A percentile compares a stretch with the other conserved stretches of the same genome.
Evolutionary conservation across 1,140 invertebrate genomes (phyloP).

Genomic region (Melipona quadrifasciata): DNA sequence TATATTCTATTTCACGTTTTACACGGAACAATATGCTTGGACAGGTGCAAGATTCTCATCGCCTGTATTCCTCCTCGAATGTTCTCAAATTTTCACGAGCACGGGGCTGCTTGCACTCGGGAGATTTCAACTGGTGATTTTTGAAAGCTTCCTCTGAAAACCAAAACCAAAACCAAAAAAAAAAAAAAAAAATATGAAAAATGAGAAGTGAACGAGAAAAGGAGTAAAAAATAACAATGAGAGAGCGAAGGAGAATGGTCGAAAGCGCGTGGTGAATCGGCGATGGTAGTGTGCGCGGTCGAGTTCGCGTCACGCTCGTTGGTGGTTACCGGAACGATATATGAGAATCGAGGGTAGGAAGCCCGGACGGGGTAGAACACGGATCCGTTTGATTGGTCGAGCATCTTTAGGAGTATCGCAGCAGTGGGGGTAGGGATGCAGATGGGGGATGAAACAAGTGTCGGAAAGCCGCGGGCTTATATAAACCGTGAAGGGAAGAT

Average conservation of each 20-base stretch:
- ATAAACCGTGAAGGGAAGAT: conserved; percentile 65
- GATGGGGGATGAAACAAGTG: conserved; percentile 45
- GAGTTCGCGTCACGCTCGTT: conserved; percentile 36
- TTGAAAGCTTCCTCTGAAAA: not conserved
- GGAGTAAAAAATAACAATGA: not conserved
- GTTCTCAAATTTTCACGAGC: not conserved
- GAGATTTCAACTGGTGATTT: not conserved
- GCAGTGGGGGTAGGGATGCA: conserved; percentile 54
- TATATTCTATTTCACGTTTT: not conserved
- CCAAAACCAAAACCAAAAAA: not conserved
- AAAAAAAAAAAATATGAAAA: not conserved
- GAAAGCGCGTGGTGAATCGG: not conserved
- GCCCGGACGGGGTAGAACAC: conserved; percentile 51
- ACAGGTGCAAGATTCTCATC: not conserved
- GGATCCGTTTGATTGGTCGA: conserved; percentile 63
- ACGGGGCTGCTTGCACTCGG: not conserved
- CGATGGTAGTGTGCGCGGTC: not conserved
- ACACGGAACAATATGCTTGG: not conserved
- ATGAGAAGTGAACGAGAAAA: no score
- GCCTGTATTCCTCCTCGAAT: not conserved
- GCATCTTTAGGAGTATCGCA: conserved; percentile 43
- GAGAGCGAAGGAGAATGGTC: not conserved
- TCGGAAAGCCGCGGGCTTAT: conserved; percentile 68
- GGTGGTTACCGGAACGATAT: conserved; percentile 25
- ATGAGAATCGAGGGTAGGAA: conserved; percentile 31